Evolutionary conservation across 2,888 invertebrate species (phyloP).

Genomic region (Teleiodes luculella): DNA sequence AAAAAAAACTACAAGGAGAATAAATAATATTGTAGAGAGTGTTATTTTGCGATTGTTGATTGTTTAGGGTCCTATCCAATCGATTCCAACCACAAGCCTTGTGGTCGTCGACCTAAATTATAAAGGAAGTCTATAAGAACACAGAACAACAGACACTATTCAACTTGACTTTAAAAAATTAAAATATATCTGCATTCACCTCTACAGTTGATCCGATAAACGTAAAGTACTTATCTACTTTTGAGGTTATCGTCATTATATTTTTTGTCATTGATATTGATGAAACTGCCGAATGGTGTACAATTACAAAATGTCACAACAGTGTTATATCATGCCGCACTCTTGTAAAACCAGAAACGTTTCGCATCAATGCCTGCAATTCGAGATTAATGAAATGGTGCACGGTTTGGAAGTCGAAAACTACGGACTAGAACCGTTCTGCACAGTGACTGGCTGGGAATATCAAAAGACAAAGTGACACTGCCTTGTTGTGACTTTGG

Average conservation of each 20-base stretch:
- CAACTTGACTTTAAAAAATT: neutral
- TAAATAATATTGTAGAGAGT: no score
- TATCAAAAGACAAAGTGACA: neutral
- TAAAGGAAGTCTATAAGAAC: neutral
- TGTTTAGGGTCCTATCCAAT: constrained; percentile 20
- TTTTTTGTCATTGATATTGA: constrained; percentile 9
- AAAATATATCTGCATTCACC: no score
- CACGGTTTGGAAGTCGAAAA: neutral
- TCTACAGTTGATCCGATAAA: neutral
- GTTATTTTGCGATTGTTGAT: constrained; percentile 16
- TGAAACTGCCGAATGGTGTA: constrained; percentile 22
- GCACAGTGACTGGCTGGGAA: neutral
- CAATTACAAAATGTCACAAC: constrained; percentile 22
- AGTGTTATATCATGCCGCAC: neutral
- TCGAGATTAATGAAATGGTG: constrained; percentile 12
- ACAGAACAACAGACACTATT: neutral
- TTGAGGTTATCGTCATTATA: neutral
- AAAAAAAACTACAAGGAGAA: no score
- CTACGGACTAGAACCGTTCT: constrained; percentile 4
- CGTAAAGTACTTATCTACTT: neutral
- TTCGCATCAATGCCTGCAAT: constrained; percentile 31
- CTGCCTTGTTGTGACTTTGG: no score
- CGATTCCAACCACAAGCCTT: constrained; percentile 11
- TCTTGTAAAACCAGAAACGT: constrained; percentile 21
- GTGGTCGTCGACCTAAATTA: neutral